Percentiles rank a stretch among this genome's conserved stretches.
Evolutionary conservation across 1,140 invertebrate species (phyloP).

Genomic region (Drosophila tristis): DNA sequence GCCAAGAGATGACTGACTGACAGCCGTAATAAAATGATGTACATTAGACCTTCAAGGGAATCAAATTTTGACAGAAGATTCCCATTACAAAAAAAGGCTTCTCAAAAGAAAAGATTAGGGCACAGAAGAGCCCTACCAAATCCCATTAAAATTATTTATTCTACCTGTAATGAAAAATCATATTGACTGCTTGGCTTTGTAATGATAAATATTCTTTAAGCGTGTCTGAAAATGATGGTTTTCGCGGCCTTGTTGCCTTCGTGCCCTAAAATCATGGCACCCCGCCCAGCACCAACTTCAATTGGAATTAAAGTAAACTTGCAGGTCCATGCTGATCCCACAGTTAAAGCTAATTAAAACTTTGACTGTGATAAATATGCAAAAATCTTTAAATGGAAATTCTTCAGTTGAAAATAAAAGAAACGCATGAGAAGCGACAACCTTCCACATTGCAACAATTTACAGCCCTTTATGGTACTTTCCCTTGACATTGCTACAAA

Average conservation of each 20-base stretch:
- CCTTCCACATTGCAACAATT: constrained; percentile 34
- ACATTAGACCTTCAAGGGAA: not conserved
- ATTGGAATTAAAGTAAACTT: no score
- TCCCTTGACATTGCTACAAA: constrained; percentile 57
- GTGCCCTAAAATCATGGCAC: no score
- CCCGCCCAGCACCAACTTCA: no score
- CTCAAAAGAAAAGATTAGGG: not conserved
- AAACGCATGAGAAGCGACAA: constrained; percentile 4
- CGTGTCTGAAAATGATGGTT: not conserved
- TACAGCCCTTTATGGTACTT: constrained; percentile 38
- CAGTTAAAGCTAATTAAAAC: no score
- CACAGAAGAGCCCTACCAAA: not conserved
- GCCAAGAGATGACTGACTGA: constrained; percentile 26
- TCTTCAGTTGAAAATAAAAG: constrained; percentile 4
- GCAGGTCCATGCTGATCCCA: no score
- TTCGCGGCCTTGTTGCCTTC: not conserved
- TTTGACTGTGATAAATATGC: not conserved
- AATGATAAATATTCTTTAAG: not conserved
- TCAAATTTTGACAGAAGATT: not conserved
- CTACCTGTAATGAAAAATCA: not conserved
- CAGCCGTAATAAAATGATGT: no score
- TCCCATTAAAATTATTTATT: not conserved
- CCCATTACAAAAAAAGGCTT: not conserved
- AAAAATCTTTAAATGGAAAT: constrained; percentile 9
- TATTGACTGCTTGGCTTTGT: no score